phyloP scores from a whole-genome alignment of 1,140 invertebrate genomes.

The Lamellibrachia luymesi region DNA sequence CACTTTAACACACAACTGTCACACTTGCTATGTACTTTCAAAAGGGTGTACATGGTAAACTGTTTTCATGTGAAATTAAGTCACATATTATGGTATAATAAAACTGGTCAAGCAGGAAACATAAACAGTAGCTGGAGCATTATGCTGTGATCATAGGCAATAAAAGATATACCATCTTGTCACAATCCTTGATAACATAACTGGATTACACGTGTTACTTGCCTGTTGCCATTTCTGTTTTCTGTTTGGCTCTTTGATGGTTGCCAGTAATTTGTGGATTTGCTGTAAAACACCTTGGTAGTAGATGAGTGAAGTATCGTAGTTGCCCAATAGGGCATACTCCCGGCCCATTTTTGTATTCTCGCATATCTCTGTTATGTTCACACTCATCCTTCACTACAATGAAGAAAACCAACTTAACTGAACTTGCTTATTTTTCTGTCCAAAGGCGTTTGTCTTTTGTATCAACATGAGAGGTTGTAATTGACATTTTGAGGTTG shows the following conservation, averaged over 20 bases:
- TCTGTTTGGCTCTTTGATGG: slow-evolving; percentile 74
- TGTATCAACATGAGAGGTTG: too few relatives aligned
- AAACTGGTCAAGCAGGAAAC: background rate
- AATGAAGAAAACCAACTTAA: background rate
- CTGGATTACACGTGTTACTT: slow-evolving; percentile 33
- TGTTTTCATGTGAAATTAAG: too few relatives aligned
- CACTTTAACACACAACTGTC: too few relatives aligned
- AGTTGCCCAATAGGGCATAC: slow-evolving; percentile 91
- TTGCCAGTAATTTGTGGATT: slow-evolving; percentile 78
- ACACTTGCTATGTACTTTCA: too few relatives aligned
- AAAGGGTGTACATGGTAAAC: too few relatives aligned
- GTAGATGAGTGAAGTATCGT: slow-evolving; percentile 90
- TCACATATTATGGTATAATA: background rate
- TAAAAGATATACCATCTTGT: background rate
- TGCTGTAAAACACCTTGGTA: slow-evolving; percentile 91
- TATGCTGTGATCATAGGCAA: background rate
- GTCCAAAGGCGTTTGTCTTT: too few relatives aligned
- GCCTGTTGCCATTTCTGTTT: slow-evolving; percentile 89
- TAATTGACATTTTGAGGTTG: too few relatives aligned
- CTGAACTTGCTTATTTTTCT: too few relatives aligned
- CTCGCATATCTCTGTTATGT: slow-evolving; percentile 46
- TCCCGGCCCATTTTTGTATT: slow-evolving; percentile 80
- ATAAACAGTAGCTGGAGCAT: background rate
- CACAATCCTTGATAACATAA: background rate
- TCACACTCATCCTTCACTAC: slow-evolving; percentile 4